A percentile compares a stretch with the other conserved stretches of the same genome.
These are phyloP conservation scores for Steinernema scapterisci DNA, from an alignment of 2,888 invertebrate genomes.

Conservation along the genomic window DNA sequence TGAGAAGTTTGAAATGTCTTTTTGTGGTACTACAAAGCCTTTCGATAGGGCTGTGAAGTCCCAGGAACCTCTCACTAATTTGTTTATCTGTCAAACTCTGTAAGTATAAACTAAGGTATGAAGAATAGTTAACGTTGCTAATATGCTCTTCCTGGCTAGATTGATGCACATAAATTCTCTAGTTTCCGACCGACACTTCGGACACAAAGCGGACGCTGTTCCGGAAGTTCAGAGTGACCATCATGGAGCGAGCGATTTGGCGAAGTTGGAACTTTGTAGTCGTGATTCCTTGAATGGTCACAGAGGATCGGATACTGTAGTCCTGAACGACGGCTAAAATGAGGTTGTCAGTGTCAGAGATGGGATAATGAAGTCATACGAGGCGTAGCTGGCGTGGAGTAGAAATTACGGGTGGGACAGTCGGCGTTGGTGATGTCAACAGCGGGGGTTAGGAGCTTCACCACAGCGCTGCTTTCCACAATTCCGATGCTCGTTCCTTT, in stretches of 20 bases:
- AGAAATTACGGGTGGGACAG: not conserved
- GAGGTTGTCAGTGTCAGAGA: no score
- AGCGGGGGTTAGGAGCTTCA: constrained; percentile 3
- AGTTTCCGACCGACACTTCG: not conserved
- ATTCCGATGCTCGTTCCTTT: constrained; percentile 25
- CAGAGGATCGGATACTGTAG: not conserved
- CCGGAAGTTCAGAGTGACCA: constrained; percentile 3
- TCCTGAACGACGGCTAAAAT: not conserved
- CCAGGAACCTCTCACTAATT: no score
- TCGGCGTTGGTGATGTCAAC: not conserved
- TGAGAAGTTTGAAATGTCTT: no score
- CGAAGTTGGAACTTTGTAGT: not conserved
- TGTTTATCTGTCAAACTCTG: no score
- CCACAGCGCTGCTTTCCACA: constrained; percentile 32
- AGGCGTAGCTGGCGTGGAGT: not conserved
- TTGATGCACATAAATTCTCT: no score
- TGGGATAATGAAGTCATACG: no score
- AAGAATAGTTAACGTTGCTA: no score
- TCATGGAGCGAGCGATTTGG: constrained; percentile 2
- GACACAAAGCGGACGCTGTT: not conserved
- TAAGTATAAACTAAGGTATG: no score
- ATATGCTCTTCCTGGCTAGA: no score
- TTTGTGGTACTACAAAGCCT: no score
- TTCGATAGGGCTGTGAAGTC: no score
- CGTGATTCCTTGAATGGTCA: constrained; percentile 7